Conservation (phyloP, 2,888 invertebrate species). For the Lasioglossum villosulum region DNA sequence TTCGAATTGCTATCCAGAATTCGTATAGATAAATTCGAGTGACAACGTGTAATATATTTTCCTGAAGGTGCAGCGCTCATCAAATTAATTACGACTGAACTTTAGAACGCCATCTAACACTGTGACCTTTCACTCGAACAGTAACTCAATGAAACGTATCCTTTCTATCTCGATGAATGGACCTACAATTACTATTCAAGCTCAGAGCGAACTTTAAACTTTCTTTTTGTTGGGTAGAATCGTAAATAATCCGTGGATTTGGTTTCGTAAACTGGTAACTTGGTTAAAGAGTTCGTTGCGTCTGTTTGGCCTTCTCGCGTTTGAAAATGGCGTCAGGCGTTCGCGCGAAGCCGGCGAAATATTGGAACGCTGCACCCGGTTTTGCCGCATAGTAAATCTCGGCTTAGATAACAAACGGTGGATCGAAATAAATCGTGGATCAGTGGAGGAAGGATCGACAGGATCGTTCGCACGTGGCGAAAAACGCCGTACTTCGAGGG, state of each 20-base stretch:
- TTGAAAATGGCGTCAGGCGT: not conserved
- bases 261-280: not conserved
- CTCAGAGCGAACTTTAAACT: too few relatives aligned
- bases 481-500: constrained; percentile 15
- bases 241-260: not conserved
- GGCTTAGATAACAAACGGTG: not conserved
- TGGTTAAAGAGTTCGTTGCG: not conserved
- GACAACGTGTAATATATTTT: not conserved
- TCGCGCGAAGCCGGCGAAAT: not conserved
- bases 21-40: not conserved
- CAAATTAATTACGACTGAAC: not conserved
- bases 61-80: not conserved
- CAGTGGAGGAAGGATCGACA: not conserved
- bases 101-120: not conserved
- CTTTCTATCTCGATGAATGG: not conserved
- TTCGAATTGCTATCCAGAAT: not conserved
- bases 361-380: not conserved
- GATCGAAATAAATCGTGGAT: not conserved
- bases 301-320: not conserved
- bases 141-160: not conserved
- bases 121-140: not conserved
- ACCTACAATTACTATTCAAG: not conserved
- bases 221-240: too few relatives aligned
- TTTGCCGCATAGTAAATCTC: not conserved
- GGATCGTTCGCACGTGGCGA: not conserved